Conservation (phyloP, 1,140 invertebrate genomes). For the Anoplolepis gracilipes region DNA sequence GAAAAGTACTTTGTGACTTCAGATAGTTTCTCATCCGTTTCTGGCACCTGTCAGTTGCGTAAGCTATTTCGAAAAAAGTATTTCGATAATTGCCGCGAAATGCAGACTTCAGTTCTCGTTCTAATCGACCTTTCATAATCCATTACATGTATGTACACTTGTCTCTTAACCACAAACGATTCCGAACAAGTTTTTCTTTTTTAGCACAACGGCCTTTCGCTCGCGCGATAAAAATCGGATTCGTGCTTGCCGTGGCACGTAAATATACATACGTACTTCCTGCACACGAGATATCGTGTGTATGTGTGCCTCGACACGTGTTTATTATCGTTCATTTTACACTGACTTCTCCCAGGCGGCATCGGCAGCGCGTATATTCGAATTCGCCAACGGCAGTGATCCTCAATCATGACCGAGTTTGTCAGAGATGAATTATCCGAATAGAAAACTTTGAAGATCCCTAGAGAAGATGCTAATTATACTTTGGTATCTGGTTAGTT, state of each 20-base stretch:
- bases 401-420: not conserved
- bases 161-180: constrained; percentile 51
- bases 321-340: constrained; percentile 44
- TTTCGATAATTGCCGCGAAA: constrained; percentile 53
- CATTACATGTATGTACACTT: constrained; percentile 40
- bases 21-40: constrained; percentile 19
- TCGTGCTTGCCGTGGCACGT: not conserved
- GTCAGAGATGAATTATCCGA: not conserved
- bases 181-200: constrained; percentile 55
- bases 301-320: constrained; percentile 1
- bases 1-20: not conserved
- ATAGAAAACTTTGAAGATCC: not conserved
- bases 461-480: not conserved
- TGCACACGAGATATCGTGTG: constrained; percentile 4
- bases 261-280: constrained; percentile 16
- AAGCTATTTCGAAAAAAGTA: constrained; percentile 53
- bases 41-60: constrained; percentile 7
- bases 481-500: not conserved
- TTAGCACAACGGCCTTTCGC: constrained; percentile 49
- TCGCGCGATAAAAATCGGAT: constrained; percentile 23
- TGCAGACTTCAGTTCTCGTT: constrained; percentile 38
- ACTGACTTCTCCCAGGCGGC: not conserved
- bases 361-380: not conserved
- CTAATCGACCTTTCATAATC: constrained; percentile 63
- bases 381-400: not conserved